Evolutionary conservation across 2,888 invertebrate species (phyloP).

Genomic region (Rhopalosiphum nymphaeae): DNA sequence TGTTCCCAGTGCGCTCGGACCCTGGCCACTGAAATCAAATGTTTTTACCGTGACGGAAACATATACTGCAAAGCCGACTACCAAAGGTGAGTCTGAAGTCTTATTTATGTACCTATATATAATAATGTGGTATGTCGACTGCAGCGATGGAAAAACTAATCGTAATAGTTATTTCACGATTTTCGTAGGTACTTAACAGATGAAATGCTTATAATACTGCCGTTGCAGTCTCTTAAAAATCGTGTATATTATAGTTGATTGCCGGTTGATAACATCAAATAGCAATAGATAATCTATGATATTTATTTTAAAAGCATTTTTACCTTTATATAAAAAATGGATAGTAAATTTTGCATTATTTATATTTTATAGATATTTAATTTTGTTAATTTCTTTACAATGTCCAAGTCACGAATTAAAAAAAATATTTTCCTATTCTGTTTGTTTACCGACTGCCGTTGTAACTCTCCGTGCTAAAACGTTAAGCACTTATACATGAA

Average conservation of each 20-base stretch:
- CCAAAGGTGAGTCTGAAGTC: conserved; percentile 78
- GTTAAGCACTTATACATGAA: too few relatives aligned
- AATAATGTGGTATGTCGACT: background rate
- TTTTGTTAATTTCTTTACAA: too few relatives aligned
- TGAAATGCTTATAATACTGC: background rate
- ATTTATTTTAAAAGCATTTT: too few relatives aligned
- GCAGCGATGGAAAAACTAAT: background rate
- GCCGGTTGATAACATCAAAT: too few relatives aligned
- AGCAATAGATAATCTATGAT: too few relatives aligned
- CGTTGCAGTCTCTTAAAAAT: background rate
- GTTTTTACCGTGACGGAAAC: conserved; percentile 91
- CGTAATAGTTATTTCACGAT: background rate
- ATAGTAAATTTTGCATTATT: too few relatives aligned
- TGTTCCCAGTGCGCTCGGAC: conserved; percentile 92
- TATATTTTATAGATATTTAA: too few relatives aligned
- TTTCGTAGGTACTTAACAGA: background rate
- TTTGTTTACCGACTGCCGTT: background rate
- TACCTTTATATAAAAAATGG: too few relatives aligned
- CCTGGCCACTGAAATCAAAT: conserved; percentile 90
- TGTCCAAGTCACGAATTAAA: too few relatives aligned
- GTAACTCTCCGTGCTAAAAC: background rate
- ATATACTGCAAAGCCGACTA: conserved; percentile 98
- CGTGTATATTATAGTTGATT: background rate
- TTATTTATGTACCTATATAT: background rate
- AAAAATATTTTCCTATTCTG: background rate